Percentiles rank a stretch among this genome's conserved stretches.
phyloP scores from a whole-genome alignment of 2,888 invertebrate genomes.

The Aplocera efformata region DNA sequence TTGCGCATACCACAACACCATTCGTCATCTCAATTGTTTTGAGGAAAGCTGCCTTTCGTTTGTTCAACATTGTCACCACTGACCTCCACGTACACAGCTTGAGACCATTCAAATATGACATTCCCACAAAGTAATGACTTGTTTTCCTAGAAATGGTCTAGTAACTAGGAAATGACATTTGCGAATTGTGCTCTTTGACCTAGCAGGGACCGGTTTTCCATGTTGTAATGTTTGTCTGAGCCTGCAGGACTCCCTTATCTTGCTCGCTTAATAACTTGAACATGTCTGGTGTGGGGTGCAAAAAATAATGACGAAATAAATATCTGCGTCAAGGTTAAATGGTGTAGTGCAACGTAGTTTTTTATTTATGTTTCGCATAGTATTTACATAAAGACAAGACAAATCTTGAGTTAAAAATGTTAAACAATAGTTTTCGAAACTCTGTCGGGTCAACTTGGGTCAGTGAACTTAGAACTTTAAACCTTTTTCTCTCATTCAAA shows the following conservation, averaged over 20 bases:
- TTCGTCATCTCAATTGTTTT: conserved; percentile 26
- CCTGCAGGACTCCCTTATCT: conserved; percentile 8
- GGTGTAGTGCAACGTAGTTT: too few species aligned
- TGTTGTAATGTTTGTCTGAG: conserved; percentile 16
- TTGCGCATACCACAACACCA: conserved; percentile 27
- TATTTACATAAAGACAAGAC: too few species aligned
- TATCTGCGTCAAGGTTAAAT: too few species aligned
- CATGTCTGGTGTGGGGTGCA: too few species aligned
- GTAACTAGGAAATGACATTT: conserved; percentile 25
- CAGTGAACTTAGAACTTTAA: too few species aligned
- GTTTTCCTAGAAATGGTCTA: conserved; percentile 23
- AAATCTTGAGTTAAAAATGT: too few species aligned
- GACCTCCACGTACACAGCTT: conserved; percentile 15
- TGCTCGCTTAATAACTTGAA: background rate
- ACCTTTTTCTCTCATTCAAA: too few species aligned
- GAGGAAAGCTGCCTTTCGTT: conserved; percentile 20
- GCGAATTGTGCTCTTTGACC: conserved; percentile 19
- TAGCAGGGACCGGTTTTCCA: conserved; percentile 13
- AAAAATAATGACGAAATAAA: too few species aligned
- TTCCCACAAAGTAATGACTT: conserved; percentile 23
- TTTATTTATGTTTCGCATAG: too few species aligned
- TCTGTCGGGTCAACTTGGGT: too few species aligned
- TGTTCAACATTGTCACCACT: conserved; percentile 6
- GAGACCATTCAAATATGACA: conserved; percentile 19
- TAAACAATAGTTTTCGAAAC: too few species aligned